These are phyloP conservation scores for Penaeus monodon DNA, from an alignment of 2,888 invertebrate genomes.

Conservation along the genomic window DNA sequence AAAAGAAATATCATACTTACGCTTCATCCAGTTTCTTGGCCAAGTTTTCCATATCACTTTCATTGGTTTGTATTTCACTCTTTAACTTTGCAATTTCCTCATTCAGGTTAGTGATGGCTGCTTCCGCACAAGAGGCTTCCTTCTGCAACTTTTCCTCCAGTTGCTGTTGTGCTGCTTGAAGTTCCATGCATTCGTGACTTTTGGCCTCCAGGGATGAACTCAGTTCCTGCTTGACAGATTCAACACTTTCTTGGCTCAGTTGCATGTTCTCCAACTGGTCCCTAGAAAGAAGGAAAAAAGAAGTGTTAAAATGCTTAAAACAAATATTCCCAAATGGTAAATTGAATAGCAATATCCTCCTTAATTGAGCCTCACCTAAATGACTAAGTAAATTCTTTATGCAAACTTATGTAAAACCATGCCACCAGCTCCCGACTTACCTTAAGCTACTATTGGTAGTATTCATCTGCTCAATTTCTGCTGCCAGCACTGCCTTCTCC, in stretches of 20 bases:
- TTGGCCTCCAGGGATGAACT: background rate
- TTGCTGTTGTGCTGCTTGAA: background rate
- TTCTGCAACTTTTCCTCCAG: slow-evolving; percentile 11
- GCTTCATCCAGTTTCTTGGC: background rate
- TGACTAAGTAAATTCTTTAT: too few species aligned
- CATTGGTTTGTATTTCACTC: slow-evolving; percentile 1
- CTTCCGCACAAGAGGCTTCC: background rate
- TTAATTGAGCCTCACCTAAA: too few species aligned
- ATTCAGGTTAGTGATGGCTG: background rate
- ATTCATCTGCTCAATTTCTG: background rate
- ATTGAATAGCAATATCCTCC: too few species aligned
- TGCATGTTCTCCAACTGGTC: background rate
- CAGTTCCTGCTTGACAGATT: background rate
- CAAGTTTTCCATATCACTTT: background rate
- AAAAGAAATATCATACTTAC: slow-evolving; percentile 1
- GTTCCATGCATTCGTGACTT: background rate
- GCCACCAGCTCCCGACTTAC: background rate
- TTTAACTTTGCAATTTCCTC: background rate
- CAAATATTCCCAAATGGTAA: too few species aligned
- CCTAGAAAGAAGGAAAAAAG: background rate
- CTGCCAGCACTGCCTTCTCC: background rate
- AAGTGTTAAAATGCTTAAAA: too few species aligned
- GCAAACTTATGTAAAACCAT: too few species aligned
- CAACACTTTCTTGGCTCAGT: background rate
- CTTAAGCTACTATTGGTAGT: background rate